These are phyloP conservation scores for Fabriciana adippe DNA, from an alignment of 2,888 invertebrate genomes.

Conservation along the genomic window DNA sequence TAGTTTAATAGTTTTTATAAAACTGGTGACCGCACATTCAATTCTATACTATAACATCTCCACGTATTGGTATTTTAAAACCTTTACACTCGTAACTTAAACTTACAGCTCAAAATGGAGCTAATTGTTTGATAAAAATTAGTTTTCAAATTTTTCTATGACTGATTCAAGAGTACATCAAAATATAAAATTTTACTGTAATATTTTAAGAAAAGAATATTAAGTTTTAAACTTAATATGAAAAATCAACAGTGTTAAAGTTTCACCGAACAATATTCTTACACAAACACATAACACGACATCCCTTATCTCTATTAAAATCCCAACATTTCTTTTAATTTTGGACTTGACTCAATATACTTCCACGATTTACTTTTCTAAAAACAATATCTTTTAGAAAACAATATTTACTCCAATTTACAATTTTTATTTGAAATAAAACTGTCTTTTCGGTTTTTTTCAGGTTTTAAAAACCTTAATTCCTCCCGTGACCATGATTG, in stretches of 20 bases:
- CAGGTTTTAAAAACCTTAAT: too few species aligned
- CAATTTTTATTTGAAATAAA: not conserved
- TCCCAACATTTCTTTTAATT: conserved; percentile 8
- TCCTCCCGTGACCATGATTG: too few species aligned
- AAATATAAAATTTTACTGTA: not conserved
- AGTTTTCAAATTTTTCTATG: too few species aligned
- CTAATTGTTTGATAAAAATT: too few species aligned
- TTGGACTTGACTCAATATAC: not conserved
- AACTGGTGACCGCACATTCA: conserved; percentile 24
- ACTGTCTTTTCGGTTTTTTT: not conserved
- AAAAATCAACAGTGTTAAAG: conserved; percentile 1
- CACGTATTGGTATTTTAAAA: not conserved
- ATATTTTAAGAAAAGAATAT: not conserved
- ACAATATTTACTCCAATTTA: conserved; percentile 1
- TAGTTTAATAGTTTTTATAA: conserved; percentile 25
- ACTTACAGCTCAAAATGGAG: not conserved
- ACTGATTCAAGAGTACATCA: not conserved
- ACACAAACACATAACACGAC: conserved; percentile 14
- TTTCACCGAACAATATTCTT: conserved; percentile 2
- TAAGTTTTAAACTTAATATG: not conserved
- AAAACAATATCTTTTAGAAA: not conserved
- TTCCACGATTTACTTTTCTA: not conserved
- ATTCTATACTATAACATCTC: conserved; percentile 4
- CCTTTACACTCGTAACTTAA: not conserved
- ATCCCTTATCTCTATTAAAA: not conserved